These are phyloP conservation scores for Melanostoma mellinum DNA, from an alignment of 2,888 invertebrate species.

Conservation along the genomic window DNA sequence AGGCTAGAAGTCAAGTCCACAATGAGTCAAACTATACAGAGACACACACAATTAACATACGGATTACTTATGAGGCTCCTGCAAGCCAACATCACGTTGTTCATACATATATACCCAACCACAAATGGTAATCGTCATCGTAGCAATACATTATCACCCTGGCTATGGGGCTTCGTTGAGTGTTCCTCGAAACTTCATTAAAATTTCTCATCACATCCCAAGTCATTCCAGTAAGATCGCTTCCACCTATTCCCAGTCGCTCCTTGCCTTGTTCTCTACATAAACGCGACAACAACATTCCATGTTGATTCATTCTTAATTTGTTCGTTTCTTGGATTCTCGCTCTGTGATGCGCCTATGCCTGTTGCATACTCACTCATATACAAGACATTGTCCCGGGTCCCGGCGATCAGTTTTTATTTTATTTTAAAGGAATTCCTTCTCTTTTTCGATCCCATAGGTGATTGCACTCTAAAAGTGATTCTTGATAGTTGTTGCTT, in stretches of 20 bases:
- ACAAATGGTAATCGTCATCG: constrained; percentile 1
- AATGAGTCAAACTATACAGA: background rate
- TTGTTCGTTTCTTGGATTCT: constrained; percentile 56
- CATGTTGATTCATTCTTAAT: constrained; percentile 67
- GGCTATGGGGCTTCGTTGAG: constrained; percentile 28
- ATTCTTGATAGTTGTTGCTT: constrained; percentile 39
- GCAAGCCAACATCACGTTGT: background rate
- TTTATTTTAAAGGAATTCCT: constrained; percentile 42
- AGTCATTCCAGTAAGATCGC: constrained; percentile 48
- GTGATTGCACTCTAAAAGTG: constrained; percentile 62
- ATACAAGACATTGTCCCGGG: constrained; percentile 35
- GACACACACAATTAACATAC: constrained; percentile 11
- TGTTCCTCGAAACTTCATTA: constrained; percentile 66
- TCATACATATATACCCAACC: background rate
- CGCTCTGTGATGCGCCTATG: constrained; percentile 4
- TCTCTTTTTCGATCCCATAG: constrained; percentile 39
- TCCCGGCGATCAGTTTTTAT: constrained; percentile 30
- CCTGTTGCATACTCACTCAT: background rate
- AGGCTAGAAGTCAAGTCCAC: too few relatives aligned
- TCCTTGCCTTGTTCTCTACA: constrained; percentile 23
- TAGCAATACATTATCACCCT: constrained; percentile 23
- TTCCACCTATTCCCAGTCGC: constrained; percentile 22
- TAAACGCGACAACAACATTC: constrained; percentile 47
- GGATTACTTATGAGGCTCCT: background rate
- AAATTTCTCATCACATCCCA: constrained; percentile 67